These are phyloP conservation scores for Peromyscus eremicus DNA, from an alignment of 2,797 vertebrate genomes.

Conservation along the genomic window DNA sequence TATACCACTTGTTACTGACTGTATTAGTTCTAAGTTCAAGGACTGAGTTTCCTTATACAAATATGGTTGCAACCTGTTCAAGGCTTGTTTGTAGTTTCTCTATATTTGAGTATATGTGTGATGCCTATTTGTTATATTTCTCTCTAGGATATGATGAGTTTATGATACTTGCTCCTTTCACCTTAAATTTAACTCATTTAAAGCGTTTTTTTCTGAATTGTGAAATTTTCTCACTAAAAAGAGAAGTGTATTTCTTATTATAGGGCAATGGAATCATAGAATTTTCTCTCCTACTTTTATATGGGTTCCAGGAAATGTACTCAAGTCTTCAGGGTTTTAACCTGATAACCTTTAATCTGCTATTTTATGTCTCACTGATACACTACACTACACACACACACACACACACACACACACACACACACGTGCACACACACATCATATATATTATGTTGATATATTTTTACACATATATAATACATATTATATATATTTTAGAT, in stretches of 20 bases:
- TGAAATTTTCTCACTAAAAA: not conserved
- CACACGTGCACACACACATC: too few species aligned
- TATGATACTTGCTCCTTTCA: not conserved
- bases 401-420: too few species aligned
- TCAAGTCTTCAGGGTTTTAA: not conserved
- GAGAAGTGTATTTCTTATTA: not conserved
- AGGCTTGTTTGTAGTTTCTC: not conserved
- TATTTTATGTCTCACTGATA: not conserved
- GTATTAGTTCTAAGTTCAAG: not conserved
- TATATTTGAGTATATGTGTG: not conserved
- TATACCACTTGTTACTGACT: not conserved
- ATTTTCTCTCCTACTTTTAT: not conserved
- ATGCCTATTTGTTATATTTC: not conserved
- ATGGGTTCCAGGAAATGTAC: not conserved
- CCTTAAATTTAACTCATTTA: not conserved
- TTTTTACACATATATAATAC: not conserved
- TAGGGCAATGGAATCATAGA: too few species aligned
- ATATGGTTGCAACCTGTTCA: not conserved
- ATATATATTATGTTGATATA: not conserved
- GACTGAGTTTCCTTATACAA: not conserved
- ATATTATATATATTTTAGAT: not conserved
- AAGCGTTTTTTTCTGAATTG: not conserved
- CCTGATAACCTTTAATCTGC: not conserved
- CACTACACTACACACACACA: too few species aligned
- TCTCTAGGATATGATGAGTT: not conserved